Conservation (phyloP, 2,113 vertebrate species). For the Petrocephalus zakoni region DNA sequence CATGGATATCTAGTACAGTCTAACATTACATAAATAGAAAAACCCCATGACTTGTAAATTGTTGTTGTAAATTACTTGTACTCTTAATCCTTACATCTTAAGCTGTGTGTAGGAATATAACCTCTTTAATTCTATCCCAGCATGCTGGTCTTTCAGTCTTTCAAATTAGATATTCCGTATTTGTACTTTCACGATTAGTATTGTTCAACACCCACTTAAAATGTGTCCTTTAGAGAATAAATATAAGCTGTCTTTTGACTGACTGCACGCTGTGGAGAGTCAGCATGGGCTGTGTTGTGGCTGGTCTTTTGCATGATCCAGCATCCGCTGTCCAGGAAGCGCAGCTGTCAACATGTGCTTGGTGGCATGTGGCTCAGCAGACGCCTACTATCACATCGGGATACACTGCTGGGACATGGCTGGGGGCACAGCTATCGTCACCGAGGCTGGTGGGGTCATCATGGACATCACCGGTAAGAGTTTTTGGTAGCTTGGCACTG, state of each 20-base stretch:
- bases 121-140: not conserved
- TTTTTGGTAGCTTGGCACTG: not conserved
- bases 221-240: not conserved
- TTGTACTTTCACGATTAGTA: not conserved
- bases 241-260: not conserved
- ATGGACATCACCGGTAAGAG: constrained; percentile 77
- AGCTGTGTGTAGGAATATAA: not conserved
- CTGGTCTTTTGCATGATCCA: constrained; percentile 38
- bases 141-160: not conserved
- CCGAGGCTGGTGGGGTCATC: constrained; percentile 82
- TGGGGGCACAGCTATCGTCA: constrained; percentile 78
- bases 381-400: constrained; percentile 90
- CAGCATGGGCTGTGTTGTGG: not conserved
- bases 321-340: constrained; percentile 82
- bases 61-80: not conserved
- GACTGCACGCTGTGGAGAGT: not conserved
- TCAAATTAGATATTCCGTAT: not conserved
- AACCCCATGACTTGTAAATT: not conserved
- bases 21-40: not conserved
- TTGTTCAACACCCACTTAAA: not conserved
- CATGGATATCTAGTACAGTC: not conserved
- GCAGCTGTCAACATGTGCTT: constrained; percentile 93
- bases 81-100: not conserved
- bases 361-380: constrained; percentile 81
- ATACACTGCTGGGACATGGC: constrained; percentile 98